Base-by-base conservation (phyloP, 2,113 vertebrate species). In the Pongo pygmaeus region DNA sequence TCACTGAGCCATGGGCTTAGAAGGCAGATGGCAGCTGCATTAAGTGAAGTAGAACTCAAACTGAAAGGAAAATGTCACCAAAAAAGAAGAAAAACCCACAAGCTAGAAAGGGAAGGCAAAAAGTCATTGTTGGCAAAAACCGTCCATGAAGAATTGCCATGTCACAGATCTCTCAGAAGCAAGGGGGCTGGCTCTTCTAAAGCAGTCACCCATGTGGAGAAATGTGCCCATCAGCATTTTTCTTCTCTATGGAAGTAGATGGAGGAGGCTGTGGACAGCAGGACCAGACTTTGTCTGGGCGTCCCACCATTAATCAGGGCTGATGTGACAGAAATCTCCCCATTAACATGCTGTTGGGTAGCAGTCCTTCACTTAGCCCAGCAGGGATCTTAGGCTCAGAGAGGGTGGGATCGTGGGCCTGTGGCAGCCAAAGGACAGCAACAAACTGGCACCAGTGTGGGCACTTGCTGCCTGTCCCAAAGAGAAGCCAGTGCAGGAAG, bases 251-350 rank as follows among this genome's bases (percentile, higher is more conserved):
- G 95, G 27, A 91, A 96, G 91, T 91, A 35, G 6, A 77, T 11
- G 94, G 97, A 95, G 57, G 38, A 94, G 70, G 91, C 97, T 25
- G 0, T 72, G 40, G 98, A 93, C 95, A 78, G 96, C 83, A 4
- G 23, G 96, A 96, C 96, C 98, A 90, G 97, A 93, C 78, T 89
- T 84, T 75, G 92, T 97, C 98, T 93, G 97, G 80, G 96, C 30
- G 8, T 52, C 2, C 74, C 30, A 35, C 96, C 93, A 87, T 97
- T 94, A 77, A 0, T 91, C 50, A 23, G 95, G 8, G n/a, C 20
- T 25, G 27, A 46, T 14, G 61, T 64, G 11, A 4, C 7, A 83
- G 89, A 88, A 25, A 81, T 67, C 30, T 80, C 64, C 84, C 94
- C 38, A 14, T 64, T 84, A 93, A 89, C 81, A 32, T 59, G 8